Percentiles rank a stretch among this genome's conserved stretches.
These are phyloP conservation scores for Malacoctenus gilli DNA, from an alignment of 2,797 vertebrate species.

Conservation along the genomic window DNA sequence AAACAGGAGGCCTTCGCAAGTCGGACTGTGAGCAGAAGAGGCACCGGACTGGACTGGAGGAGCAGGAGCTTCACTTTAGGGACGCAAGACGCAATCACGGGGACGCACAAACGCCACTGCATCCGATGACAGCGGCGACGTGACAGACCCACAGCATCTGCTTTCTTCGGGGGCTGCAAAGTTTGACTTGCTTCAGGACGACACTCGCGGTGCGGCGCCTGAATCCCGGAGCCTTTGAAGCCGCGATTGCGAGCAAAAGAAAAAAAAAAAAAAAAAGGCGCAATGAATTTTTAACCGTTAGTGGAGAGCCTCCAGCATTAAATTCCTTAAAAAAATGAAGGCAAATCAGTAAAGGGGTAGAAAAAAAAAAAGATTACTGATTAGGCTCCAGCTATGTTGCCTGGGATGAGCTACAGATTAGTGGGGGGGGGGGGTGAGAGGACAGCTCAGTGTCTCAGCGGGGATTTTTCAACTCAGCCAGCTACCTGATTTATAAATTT, in stretches of 20 bases:
- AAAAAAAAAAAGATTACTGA: not conserved
- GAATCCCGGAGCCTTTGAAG: not conserved
- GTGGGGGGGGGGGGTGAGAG: not conserved
- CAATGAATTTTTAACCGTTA: not conserved
- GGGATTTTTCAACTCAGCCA: no score
- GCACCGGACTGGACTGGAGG: no score
- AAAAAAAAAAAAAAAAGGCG: not conserved
- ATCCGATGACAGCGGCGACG: not conserved
- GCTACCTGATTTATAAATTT: slow-evolving; percentile 1
- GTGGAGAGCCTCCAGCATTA: not conserved
- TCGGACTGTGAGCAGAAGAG: no score
- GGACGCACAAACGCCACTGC: not conserved
- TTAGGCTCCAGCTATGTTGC: not conserved
- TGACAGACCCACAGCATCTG: not conserved
- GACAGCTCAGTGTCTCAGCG: not conserved
- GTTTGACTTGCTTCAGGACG: not conserved
- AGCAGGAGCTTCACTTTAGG: no score
- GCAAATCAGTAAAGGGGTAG: no score
- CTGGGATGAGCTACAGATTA: no score
- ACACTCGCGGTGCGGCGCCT: no score
- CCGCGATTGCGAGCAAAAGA: no score
- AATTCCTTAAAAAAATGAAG: not conserved
- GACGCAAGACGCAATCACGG: no score
- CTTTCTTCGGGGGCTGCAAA: not conserved
- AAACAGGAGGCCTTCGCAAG: no score